Evolutionary conservation across 1,140 invertebrate genomes (phyloP).

Genomic region (Mylabris phalerata): DNA sequence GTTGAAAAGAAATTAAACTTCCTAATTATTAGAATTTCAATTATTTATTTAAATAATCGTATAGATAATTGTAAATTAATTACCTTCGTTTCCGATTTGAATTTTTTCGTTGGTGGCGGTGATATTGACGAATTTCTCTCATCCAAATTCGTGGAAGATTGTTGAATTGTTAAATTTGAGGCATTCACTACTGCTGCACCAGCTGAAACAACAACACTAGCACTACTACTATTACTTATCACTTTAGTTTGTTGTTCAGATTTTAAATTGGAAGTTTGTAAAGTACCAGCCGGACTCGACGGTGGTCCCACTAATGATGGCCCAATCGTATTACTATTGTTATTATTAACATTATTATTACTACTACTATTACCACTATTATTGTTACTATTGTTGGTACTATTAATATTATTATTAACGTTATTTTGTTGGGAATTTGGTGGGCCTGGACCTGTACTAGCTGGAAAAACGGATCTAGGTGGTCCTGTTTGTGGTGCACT

Average conservation of each 20-base stretch:
- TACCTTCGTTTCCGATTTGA: constrained; percentile 62
- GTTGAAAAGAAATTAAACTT: too few species aligned
- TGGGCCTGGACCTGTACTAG: constrained; percentile 45
- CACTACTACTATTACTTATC: background rate
- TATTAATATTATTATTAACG: too few species aligned
- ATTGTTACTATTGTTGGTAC: too few species aligned
- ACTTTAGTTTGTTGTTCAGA: constrained; percentile 40
- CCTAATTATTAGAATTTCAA: too few species aligned
- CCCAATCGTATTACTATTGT: background rate
- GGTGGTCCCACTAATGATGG: constrained; percentile 35
- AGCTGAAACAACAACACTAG: too few species aligned
- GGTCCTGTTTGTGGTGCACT: constrained; percentile 42
- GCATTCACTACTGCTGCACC: too few species aligned
- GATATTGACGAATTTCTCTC: constrained; percentile 35
- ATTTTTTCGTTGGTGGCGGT: constrained; percentile 59
- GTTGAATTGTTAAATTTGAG: too few species aligned
- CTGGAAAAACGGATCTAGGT: constrained; percentile 42
- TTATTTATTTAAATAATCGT: too few species aligned
- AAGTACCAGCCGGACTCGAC: constrained; percentile 48
- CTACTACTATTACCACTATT: too few species aligned
- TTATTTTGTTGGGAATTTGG: constrained; percentile 5
- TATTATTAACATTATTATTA: too few species aligned
- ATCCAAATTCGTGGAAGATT: constrained; percentile 16
- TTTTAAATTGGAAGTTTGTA: constrained; percentile 44
- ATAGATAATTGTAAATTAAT: constrained; percentile 19